Conservation (phyloP, 2,113 vertebrate species). For the Atlantisia rogersi region DNA sequence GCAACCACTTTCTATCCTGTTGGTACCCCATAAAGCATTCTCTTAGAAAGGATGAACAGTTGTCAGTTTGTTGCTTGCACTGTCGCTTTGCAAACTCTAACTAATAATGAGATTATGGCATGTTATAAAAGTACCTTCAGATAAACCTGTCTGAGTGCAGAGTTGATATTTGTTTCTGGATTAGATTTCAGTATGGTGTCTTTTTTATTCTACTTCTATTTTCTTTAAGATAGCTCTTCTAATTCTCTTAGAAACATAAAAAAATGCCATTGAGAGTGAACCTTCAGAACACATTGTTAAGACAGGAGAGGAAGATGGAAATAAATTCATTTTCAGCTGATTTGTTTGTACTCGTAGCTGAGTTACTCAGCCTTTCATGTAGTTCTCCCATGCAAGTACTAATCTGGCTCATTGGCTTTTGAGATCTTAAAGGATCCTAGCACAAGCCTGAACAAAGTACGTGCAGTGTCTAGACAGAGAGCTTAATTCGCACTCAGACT, state of each 20-base stretch:
- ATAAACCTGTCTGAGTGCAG: constrained; percentile 17
- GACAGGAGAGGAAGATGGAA: not conserved
- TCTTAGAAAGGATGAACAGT: constrained; percentile 8
- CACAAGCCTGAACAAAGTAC: constrained; percentile 6
- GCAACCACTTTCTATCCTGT: not conserved
- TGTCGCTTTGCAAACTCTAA: constrained; percentile 38
- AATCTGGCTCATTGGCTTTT: not conserved
- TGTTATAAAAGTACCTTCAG: not conserved
- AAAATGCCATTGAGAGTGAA: not conserved
- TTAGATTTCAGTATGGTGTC: not conserved
- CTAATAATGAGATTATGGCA: constrained; percentile 36
- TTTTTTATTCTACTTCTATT: not conserved
- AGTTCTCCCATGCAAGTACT: constrained; percentile 24
- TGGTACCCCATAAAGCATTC: constrained; percentile 13
- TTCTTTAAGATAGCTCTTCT: not conserved
- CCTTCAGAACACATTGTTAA: not conserved
- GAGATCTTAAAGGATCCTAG: constrained; percentile 28
- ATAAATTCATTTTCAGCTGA: constrained; percentile 34
- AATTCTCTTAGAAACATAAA: not conserved
- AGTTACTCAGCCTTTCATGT: not conserved
- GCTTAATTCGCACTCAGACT: not conserved
- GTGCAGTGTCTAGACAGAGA: not conserved
- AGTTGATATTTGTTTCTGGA: constrained; percentile 22
- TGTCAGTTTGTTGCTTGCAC: not conserved
- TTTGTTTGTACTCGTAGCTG: constrained; percentile 25